Percentiles rank a stretch among this genome's conserved stretches.
Evolutionary conservation across 2,797 vertebrate species (phyloP).

Genomic region (Melanotaenia nigrans): DNA sequence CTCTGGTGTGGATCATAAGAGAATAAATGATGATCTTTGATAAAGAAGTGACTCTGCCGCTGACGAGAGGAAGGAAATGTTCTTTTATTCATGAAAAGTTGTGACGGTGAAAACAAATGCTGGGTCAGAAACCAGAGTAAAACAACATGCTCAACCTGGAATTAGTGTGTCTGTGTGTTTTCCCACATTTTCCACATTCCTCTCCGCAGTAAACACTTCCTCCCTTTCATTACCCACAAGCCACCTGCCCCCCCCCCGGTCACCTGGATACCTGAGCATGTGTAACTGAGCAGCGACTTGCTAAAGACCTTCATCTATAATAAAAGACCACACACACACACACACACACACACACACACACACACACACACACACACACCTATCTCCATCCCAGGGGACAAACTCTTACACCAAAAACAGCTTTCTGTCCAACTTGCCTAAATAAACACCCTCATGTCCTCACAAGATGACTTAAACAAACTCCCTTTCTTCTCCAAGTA

Average conservation of each 20-base stretch:
- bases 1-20: slow-evolving; percentile 2
- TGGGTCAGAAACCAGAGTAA: not conserved
- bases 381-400: slow-evolving; percentile 6
- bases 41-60: not conserved
- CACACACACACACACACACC: slow-evolving; percentile 6
- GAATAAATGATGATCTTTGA: not conserved
- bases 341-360: slow-evolving; percentile 18
- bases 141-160: slow-evolving; percentile 12
- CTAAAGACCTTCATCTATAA: slow-evolving; percentile 73
- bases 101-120: not conserved
- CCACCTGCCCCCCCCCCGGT: slow-evolving; percentile 52
- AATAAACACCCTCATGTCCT: not conserved
- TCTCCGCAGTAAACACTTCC: slow-evolving; percentile 53
- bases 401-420: slow-evolving; percentile 5
- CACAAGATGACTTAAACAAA: not conserved
- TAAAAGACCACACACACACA: slow-evolving; percentile 42
- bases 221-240: slow-evolving; percentile 74
- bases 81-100: not conserved
- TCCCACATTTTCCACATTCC: slow-evolving; percentile 61
- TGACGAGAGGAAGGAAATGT: not conserved
- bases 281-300: slow-evolving; percentile 59
- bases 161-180: slow-evolving; percentile 18
- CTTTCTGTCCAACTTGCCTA: not conserved
- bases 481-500: slow-evolving; percentile 11
- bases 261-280: slow-evolving; percentile 66